Base-by-base conservation (phyloP, 1,140 invertebrate genomes). In the Brachionus paranguensis region DNA sequence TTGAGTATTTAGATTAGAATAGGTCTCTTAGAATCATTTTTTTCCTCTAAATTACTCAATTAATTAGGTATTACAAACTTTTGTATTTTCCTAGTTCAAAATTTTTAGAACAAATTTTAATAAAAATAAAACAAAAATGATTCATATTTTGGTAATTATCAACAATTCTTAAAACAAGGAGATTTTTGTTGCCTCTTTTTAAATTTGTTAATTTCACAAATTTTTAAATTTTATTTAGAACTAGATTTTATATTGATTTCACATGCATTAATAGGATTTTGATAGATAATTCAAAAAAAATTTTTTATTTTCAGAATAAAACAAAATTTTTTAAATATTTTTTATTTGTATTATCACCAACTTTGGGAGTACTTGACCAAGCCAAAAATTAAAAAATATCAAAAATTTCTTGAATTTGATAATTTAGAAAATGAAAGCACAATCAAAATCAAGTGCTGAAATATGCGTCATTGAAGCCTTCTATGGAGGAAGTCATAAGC, bases 401-500 rank as follows among this genome's bases (percentile, higher is more conserved):
- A 17, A 24, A 43, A 43, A 72, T 29, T 1, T 68, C 10, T 65
- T 17, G 17, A 0, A n/a, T 14, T 33, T 11, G 27, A n/a, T 68
- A 1, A 68, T 5, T 33, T 37, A 68, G 27, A 68, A 12, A 7
- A 78, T 78, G 24, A 29, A 43, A 1, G 1, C 14, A 53, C 11
- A 33, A 27, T 64, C 17, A 24, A 64, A 81, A 20, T 14, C 20
- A 2, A 20, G 20, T 24, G 33, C 27, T 68, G 43, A 64, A 64
- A 81, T 60, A 47, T 70, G 37, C 17, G 17, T 83, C 89, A 87
- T 92, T 24, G 93, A 94, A 88, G 91, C 93, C 0, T 93, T 93
- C 87, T 93, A 92, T 88, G 92, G 92, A 11, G 93, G 93, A 27
- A 93, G 93, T 64, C 93, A 93, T 86, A 92, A 92, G 86, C 92